These are phyloP conservation scores for Cyphomyrus discorhynchus DNA, from an alignment of 2,113 vertebrate species.

Conservation along the genomic window DNA sequence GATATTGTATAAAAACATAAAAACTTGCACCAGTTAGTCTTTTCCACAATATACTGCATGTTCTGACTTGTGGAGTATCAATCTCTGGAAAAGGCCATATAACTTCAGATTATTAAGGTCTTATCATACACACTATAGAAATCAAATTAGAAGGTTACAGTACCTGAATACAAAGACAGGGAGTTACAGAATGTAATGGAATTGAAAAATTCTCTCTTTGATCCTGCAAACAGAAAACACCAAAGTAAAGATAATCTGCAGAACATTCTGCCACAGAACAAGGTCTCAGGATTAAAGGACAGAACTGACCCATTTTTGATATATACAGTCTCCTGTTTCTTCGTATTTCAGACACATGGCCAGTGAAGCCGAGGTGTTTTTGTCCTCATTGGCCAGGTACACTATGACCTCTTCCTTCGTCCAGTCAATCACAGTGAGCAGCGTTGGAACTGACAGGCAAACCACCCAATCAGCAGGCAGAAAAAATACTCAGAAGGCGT, in stretches of 20 bases:
- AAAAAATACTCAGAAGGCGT: neutral
- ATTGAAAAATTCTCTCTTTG: constrained; percentile 38
- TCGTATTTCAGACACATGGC: constrained; percentile 36
- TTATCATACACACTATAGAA: neutral
- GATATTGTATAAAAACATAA: too few species aligned
- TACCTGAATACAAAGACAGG: constrained; percentile 63
- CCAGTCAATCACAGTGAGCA: constrained; percentile 28
- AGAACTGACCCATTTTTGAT: constrained; percentile 41
- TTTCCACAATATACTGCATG: neutral
- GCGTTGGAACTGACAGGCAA: constrained; percentile 41
- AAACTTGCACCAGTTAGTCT: neutral
- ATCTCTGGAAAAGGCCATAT: neutral
- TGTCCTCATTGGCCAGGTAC: constrained; percentile 21
- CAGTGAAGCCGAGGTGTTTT: constrained; percentile 1
- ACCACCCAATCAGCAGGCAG: neutral
- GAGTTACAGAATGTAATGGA: constrained; percentile 34
- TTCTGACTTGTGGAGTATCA: neutral
- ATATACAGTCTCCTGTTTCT: constrained; percentile 12
- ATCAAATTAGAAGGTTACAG: neutral
- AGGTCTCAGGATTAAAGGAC: neutral
- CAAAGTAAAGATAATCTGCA: constrained; percentile 5
- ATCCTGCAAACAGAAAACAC: constrained; percentile 14
- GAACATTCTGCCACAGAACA: neutral
- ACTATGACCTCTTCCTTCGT: constrained; percentile 33
- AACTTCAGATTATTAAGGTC: neutral